Percentiles rank a stretch among this genome's conserved stretches.
phyloP scores from a whole-genome alignment of 2,113 vertebrate genomes.

The Oncorhynchus mykiss region DNA sequence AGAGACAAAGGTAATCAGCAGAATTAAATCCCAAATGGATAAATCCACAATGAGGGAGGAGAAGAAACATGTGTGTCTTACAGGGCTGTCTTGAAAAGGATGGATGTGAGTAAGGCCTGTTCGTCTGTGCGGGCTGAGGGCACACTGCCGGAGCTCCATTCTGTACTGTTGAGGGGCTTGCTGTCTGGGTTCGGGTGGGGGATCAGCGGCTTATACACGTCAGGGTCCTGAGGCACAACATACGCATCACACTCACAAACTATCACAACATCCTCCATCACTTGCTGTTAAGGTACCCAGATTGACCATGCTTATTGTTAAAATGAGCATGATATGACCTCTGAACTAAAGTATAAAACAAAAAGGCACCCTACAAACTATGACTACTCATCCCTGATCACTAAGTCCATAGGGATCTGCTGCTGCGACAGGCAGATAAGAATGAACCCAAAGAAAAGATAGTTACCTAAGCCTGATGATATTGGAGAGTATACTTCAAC shows the following conservation, averaged over 20 bases:
- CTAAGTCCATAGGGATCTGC: too few species aligned
- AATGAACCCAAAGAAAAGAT: too few species aligned
- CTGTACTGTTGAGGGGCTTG: conserved; percentile 79
- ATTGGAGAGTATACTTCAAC: too few species aligned
- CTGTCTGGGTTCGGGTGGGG: conserved; percentile 80
- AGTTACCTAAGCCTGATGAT: too few species aligned
- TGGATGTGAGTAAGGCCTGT: conserved; percentile 91
- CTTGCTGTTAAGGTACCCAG: background rate
- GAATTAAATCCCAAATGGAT: too few species aligned
- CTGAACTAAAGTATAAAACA: too few species aligned
- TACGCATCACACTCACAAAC: background rate
- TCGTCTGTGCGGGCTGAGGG: conserved; percentile 87
- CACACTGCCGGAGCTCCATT: conserved; percentile 79
- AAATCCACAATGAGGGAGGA: background rate
- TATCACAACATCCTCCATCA: background rate
- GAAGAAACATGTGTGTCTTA: conserved; percentile 58
- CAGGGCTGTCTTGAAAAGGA: conserved; percentile 92
- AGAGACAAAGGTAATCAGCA: background rate
- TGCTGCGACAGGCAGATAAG: too few species aligned
- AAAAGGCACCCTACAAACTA: too few species aligned
- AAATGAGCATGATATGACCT: too few species aligned
- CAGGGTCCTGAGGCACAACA: conserved; percentile 50
- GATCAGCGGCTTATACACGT: conserved; percentile 84
- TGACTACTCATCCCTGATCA: too few species aligned
- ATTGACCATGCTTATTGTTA: background rate